Percentiles rank a stretch among this genome's conserved stretches.
Evolutionary conservation across 1,140 invertebrate species (phyloP).

Genomic region (Lepidurus couesii): DNA sequence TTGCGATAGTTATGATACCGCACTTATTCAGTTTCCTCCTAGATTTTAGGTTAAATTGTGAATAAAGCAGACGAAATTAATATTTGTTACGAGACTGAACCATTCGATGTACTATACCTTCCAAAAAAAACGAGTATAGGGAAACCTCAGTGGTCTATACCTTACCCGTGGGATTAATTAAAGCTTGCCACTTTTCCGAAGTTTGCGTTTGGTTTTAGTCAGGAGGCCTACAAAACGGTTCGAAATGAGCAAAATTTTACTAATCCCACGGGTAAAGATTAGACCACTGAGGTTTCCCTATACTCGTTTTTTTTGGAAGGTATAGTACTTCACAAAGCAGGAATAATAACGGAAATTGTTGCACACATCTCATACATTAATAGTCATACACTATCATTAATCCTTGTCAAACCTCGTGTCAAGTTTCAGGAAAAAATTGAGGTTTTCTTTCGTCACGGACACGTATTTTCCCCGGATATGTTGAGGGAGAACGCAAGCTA

Average conservation of each 20-base stretch:
- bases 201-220: no score
- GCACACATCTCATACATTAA: neutral
- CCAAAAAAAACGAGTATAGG: no score
- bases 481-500: neutral
- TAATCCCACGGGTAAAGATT: no score
- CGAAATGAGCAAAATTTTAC: no score
- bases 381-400: neutral
- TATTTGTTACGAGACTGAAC: neutral
- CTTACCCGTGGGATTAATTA: no score
- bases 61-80: neutral
- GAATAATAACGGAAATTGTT: neutral
- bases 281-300: no score
- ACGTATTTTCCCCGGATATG: neutral
- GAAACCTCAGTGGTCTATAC: no score
- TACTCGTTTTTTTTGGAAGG: no score
- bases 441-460: neutral
- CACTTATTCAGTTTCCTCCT: neutral
- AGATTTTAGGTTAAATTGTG: neutral
- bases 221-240: no score
- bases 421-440: neutral
- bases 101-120: slow-evolving; percentile 5
- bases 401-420: neutral
- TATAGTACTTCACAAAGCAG: neutral
- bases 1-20: neutral
- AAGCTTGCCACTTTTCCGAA: no score